Evolutionary conservation across 1,140 invertebrate species (phyloP), one percentile per base, ranked within the genome.

Genomic region (Papilio polyxenes): DNA sequence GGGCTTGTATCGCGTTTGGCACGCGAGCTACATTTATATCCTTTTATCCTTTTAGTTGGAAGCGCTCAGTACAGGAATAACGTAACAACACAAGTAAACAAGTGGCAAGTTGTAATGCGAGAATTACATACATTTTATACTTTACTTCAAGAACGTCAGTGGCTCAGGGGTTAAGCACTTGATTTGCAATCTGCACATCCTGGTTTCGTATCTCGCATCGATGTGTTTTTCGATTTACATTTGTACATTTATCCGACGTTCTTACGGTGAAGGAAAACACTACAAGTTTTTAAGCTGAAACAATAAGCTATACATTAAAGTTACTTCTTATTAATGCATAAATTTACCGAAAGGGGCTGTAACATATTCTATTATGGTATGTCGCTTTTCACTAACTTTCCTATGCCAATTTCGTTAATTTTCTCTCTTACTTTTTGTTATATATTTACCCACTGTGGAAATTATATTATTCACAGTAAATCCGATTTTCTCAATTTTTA

Each of bases 401-500:
- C 20, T 20, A 62, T 2, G 6, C 13, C 15, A 15, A n/a, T 65
- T 65, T 9, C 23, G 20, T 15, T 9, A 10, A 62, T 62, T 20
- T 62, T 3, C 59, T 10, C 23, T 31, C 23, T 13, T 15, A 23
- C 10, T 5, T 13, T 11, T 31, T 31, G 23, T 65, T 69, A 5
- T 69, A 37, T 37, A 3, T 69, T 69, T 69, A 40, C 11, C 0
- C 11, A 69, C 65, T 5, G 20, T 65, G 9, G 20, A 23, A 65
- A 65, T 9, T 23, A 31, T 31, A 31, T 31, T 31, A 3, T 31
- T 5, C 62, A 10, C 20, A 49, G 10, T 49, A 44, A 75, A 48
- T 75, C 40, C 44, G 49, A 8, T 49, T 75, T 49, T 49, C 74
- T 75, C 74, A 48, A 75, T 75, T 75, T n/a, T 75, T 75, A 75